Evolutionary conservation across 2,888 invertebrate genomes (phyloP).

Genomic region (Plebejus argus): DNA sequence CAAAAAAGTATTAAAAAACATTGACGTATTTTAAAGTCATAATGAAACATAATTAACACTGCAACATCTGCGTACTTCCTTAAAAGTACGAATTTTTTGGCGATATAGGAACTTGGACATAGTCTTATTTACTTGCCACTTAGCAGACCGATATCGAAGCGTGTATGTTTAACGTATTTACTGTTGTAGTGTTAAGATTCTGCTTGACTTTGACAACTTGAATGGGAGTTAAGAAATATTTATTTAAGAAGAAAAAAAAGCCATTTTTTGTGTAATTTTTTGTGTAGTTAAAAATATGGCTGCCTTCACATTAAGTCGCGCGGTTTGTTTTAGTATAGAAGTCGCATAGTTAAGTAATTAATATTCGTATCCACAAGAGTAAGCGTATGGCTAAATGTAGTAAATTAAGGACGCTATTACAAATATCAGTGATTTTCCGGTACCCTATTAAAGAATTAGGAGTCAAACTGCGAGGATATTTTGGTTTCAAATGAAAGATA

Average conservation of each 20-base stretch:
- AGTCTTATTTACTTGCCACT: background rate
- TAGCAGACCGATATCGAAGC: background rate
- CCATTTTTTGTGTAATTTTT: too few relatives aligned
- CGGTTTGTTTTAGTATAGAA: background rate
- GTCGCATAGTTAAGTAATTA: too few relatives aligned
- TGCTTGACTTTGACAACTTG: background rate
- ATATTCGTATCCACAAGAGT: too few relatives aligned
- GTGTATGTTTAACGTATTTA: background rate
- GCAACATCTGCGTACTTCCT: background rate
- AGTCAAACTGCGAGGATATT: too few relatives aligned
- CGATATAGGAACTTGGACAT: background rate
- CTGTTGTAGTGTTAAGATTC: background rate
- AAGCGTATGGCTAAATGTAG: too few relatives aligned
- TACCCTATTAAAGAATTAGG: too few relatives aligned
- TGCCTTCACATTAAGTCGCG: too few relatives aligned
- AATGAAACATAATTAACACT: constrained; percentile 5
- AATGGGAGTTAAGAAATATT: background rate
- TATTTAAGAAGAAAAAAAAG: too few relatives aligned
- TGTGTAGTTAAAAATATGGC: background rate
- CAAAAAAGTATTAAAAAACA: background rate
- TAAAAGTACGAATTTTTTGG: background rate
- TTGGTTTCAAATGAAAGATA: too few relatives aligned
- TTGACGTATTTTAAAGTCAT: constrained; percentile 2
- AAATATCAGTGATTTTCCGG: too few relatives aligned
- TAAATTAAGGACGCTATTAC: too few relatives aligned